Evolutionary conservation across 2,888 invertebrate species (phyloP).

Genomic region (Drosophila antonietae): DNA sequence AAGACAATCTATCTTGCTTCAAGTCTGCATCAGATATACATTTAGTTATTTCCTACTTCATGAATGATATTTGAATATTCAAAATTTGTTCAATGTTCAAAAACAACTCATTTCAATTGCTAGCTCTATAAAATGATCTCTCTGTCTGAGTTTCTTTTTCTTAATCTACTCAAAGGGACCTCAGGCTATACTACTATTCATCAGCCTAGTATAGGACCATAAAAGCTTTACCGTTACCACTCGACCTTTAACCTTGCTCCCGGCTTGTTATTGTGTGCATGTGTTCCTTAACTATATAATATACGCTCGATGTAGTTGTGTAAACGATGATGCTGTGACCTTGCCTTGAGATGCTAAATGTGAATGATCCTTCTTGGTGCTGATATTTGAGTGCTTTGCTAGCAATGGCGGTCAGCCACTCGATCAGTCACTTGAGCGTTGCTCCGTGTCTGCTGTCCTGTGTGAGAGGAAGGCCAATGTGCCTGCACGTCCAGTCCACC

Average conservation of each 20-base stretch:
- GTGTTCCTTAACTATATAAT: neutral
- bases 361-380: neutral
- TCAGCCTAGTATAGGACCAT: neutral
- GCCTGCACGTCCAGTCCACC: conserved; percentile 27
- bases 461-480: conserved; percentile 22
- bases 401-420: neutral
- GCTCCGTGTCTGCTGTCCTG: conserved; percentile 29
- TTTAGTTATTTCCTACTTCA: neutral
- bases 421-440: conserved; percentile 3
- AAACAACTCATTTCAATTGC: neutral
- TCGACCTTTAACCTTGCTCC: neutral
- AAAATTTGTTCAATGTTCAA: neutral
- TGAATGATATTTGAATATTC: too few species aligned
- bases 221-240: neutral
- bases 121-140: neutral
- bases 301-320: neutral
- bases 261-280: conserved; percentile 7
- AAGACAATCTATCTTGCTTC: too few species aligned
- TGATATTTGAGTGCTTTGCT: neutral
- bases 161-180: neutral
- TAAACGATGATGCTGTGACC: neutral
- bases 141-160: neutral
- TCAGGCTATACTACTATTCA: neutral
- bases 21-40: neutral
- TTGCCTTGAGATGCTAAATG: neutral